Conservation (phyloP, 2,888 invertebrate genomes). For the Coenonympha glycerion region DNA sequence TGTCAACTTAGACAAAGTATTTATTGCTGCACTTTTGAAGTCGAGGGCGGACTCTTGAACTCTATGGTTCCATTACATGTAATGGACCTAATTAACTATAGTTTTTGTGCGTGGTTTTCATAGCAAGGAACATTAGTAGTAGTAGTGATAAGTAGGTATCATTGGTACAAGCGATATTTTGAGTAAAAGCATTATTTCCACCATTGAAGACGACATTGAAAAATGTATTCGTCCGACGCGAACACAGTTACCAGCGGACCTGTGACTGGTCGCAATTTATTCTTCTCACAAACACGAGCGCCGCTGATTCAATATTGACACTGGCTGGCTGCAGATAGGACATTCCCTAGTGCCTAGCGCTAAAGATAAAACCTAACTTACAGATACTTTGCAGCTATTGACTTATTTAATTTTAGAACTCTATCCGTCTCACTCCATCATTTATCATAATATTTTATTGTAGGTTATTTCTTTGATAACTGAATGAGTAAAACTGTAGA, state of each 20-base stretch:
- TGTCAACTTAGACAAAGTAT: no score
- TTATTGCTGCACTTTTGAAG: no score
- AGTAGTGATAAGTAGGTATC: no score
- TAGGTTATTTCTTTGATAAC: no score
- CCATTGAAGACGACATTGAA: constrained; percentile 11
- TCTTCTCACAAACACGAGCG: constrained; percentile 64
- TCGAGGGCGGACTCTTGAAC: no score
- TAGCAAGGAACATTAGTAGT: no score
- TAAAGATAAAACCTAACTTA: constrained; percentile 49
- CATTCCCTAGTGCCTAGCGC: constrained; percentile 54
- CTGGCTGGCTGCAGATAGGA: constrained; percentile 50
- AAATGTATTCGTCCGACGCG: constrained; percentile 51
- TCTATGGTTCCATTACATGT: no score
- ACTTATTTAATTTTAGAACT: neutral
- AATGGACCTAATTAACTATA: no score
- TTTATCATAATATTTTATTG: neutral
- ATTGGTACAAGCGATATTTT: neutral
- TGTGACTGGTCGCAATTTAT: constrained; percentile 61
- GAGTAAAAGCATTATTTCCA: neutral
- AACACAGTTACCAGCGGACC: constrained; percentile 52
- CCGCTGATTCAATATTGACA: constrained; percentile 70
- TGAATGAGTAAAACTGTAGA: no score
- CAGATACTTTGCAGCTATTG: constrained; percentile 15
- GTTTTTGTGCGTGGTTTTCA: no score
- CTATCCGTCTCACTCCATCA: neutral